Evolutionary conservation across 2,113 vertebrate species (phyloP).

Genomic region (Todiramphus saurophagus): DNA sequence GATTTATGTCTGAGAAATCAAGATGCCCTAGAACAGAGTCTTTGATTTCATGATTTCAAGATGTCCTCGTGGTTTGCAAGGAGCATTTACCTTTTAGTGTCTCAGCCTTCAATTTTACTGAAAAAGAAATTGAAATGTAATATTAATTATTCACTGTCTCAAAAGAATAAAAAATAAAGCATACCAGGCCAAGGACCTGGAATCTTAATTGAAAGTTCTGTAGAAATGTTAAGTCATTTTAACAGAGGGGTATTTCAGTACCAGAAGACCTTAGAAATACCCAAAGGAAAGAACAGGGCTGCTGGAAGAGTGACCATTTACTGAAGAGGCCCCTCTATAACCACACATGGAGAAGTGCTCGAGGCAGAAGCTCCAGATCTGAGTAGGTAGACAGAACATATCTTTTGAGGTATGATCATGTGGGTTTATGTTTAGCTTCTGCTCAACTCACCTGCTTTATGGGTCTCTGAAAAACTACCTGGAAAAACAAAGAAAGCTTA

Average conservation of each 20-base stretch:
- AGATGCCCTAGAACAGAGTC: not conserved
- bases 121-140: not conserved
- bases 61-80: not conserved
- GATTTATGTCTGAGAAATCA: not conserved
- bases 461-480: not conserved
- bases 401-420: not conserved
- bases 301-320: not conserved
- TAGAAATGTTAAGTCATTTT: not conserved
- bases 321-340: not conserved
- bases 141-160: not conserved
- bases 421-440: not conserved
- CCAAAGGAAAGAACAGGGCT: not conserved
- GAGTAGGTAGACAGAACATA: too few species aligned
- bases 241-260: not conserved
- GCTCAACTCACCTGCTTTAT: not conserved
- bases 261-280: not conserved
- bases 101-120: fast-evolving
- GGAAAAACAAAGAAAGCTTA: not conserved
- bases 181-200: not conserved
- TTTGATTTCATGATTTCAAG: not conserved
- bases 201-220: not conserved
- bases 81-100: not conserved
- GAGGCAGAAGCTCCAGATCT: too few species aligned
- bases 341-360: too few species aligned
- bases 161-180: not conserved